Evolutionary conservation across 2,797 vertebrate genomes (phyloP), one percentile per base, ranked within the genome.

Genomic region (Chromis chromis): DNA sequence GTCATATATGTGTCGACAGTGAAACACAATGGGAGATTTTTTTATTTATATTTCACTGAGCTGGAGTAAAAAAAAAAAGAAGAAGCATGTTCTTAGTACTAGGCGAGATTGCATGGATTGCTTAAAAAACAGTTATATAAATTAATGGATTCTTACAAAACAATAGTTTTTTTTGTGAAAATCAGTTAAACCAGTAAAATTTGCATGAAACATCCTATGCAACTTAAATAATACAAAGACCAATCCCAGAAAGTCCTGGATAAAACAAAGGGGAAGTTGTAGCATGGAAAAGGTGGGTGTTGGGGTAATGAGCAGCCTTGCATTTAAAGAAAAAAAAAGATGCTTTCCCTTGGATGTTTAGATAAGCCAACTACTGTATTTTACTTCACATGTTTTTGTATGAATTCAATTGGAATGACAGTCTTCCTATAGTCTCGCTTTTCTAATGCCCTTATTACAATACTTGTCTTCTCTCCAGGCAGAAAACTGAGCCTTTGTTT

Each of bases 401-500:
- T 36, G 4, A 22, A 53, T 49, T 77, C 21, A 69, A 2, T 49
- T 44, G 28, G 11, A 62, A 39, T 46, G 27, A 60, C 17, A 33
- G 44, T 33, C 21, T 21, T 10, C 2, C 17, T n/a, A 19, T 24
- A 1, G 10, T 50, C 19, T n/a, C 6, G 8, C 4, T 52, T 70
- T 50, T 62, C 19, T 27, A 25, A n/a, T 1, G 27, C 46, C 46
- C 21, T n/a, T 50, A 16, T 64, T 74, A 9, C 58, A 68, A 66
- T 56, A 63, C 62, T 61, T 64, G 22, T 70, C 49, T 33, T 59
- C 33, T 54, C 60, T 69, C 58, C 53, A 76, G 57, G 17, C 64
- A 44, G 28, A 78, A 25, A 67, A 86, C 57, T 78, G 65, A 78
- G 72, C 55, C 48, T 65, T 71, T 83, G 52, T 42, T 81, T 83